Evolutionary conservation across 1,140 invertebrate genomes (phyloP), one percentile per base, ranked within the genome.

Genomic region (Ostrea edulis): DNA sequence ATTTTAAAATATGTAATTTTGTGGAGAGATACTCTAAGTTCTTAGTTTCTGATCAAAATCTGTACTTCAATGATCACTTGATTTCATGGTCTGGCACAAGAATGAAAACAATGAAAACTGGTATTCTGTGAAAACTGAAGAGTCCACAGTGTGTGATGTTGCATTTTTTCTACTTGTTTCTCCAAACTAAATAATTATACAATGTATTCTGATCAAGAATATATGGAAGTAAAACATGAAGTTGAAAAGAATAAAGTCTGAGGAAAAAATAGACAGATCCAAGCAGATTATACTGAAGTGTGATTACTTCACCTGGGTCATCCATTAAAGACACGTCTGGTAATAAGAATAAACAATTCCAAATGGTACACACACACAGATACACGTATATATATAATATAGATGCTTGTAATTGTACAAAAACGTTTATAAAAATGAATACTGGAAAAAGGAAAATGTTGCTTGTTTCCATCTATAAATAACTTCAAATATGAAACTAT

Each of bases 221-320:
- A 9, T 17, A 3, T 55, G 35, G 2, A 55, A 55, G 54, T 17
- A 12, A 17, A 55, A 55, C 9, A 55, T 55, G 54, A 55, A 55
- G 14, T 35, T 29, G 14, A 0, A 77, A 77, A 14, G 29, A 25
- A 77, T 11, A 35, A 4, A 35, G 25, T 77, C n/a, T 62, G 14
- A 20, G n/a, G n/a, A 62, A 35, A 25, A 62, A n/a, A 77, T 29
- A 77, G 65, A 22, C 17, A 71, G 68, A 77, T 29, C 3, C 7
- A 77, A 77, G 68, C 68, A 77, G 25, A 25, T 77, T 77, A 77
- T 77, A 77, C 25, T 77, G 25, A 77, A 77, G 29, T 77, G 68
- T 77, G 68, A 77, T 77, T 77, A 77, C 68, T 77, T 77, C 68
- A 77, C 68, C 68, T 77, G 68, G 68, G 25, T 77, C 68, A 29